These are phyloP conservation scores for Eleutherodactylus coqui DNA, from an alignment of 2,797 vertebrate genomes.

Conservation along the genomic window DNA sequence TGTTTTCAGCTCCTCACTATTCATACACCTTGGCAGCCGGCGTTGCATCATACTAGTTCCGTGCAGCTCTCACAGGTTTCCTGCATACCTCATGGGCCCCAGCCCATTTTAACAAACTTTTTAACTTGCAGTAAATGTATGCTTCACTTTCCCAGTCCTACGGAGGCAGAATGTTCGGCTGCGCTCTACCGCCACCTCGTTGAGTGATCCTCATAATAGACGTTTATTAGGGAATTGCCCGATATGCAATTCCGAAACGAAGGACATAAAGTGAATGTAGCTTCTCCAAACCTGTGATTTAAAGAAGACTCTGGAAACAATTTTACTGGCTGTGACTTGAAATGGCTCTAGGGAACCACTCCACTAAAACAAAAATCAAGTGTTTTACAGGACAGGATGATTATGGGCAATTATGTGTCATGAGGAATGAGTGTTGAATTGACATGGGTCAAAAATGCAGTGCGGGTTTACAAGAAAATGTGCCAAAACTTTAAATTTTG, in stretches of 20 bases:
- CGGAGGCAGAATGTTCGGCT: neutral
- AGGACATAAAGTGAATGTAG: neutral
- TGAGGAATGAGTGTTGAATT: neutral
- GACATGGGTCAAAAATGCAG: slow-evolving; percentile 7
- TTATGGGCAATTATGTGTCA: neutral
- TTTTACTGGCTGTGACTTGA: neutral
- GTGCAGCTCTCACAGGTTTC: slow-evolving; percentile 18
- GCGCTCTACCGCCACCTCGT: neutral
- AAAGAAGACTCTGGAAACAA: no score
- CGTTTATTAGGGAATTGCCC: neutral
- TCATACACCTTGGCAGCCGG: neutral
- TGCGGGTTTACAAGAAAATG: neutral
- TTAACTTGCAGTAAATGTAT: neutral
- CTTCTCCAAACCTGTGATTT: neutral
- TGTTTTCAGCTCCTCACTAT: neutral
- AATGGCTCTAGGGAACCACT: neutral
- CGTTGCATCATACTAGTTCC: slow-evolving; percentile 1
- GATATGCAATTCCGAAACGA: neutral
- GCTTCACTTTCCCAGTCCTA: neutral
- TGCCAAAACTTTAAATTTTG: neutral
- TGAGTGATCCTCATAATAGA: neutral
- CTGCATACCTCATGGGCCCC: neutral
- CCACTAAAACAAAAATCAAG: neutral
- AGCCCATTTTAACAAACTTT: neutral
- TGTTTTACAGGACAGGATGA: neutral